Base-by-base conservation (phyloP, 1,140 invertebrate species). In the Phthorimaea operculella region DNA sequence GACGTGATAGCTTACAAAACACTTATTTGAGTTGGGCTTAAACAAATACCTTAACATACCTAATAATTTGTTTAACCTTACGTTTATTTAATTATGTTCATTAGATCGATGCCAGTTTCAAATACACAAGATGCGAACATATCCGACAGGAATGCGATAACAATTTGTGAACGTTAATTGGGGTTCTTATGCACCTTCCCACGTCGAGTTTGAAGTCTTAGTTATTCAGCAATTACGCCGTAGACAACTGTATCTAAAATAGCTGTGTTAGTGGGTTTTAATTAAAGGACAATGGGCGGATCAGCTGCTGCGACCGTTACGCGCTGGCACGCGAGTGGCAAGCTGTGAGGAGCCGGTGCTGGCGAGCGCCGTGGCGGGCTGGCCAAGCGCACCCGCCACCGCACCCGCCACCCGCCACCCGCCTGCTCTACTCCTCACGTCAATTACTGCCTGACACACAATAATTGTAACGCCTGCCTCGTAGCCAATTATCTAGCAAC, bases 241-340 rank as follows among this genome's bases (percentile, higher is more conserved):
- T n/a, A 39, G 36, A n/a, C 21, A 28, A 28, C 44, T 47, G 44
- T 47, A 47, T 16, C 16, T 47, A 47, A 47, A 47, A 16, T 47
- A 47, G 14, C 44, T 47, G 44, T 15, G 16, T 16, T 47, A 47
- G 39, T 65, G 60, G 62, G 47, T 57, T 65, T 73, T 74, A 79
- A 81, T 81, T 79, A 76, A 72, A 74, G 59, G 59, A 74, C 64
- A 67, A 74, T 75, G 57, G 61, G 55, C 57, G 66, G 60, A 68
- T 81, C 78, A 81, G 78, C 74, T 81, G 78, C 70, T 60, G 52
- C 62, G 63, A 66, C 73, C 73, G 78, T 79, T 77, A 76, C 55
- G 47, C 53, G 15, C 51, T 58, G 60, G 74, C 78, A 79, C 74
- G 78, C 74, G 70, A 80, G 54, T 59, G 47, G 8, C 33, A 28